phyloP scores from a whole-genome alignment of 2,888 invertebrate genomes.

The Dromius quadrimaculatus region DNA sequence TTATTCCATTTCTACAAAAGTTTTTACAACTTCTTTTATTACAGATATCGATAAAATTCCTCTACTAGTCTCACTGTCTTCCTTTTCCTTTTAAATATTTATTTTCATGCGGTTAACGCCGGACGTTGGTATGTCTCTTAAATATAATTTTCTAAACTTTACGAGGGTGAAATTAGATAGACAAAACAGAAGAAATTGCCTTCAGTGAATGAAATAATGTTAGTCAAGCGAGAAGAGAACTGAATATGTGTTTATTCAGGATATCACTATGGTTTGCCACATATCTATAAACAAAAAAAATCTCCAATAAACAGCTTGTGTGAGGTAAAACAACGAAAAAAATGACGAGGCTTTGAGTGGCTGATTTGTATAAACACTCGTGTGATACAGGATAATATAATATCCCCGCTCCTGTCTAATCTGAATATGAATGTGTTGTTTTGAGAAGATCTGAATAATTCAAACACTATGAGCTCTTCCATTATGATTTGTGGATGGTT shows the following conservation, averaged over 20 bases:
- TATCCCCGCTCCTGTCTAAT: background rate
- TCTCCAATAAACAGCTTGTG: too few relatives aligned
- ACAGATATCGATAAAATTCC: constrained; percentile 36
- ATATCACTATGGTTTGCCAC: too few relatives aligned
- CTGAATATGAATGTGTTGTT: constrained; percentile 10
- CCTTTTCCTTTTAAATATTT: constrained; percentile 32
- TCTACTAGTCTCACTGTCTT: constrained; percentile 13
- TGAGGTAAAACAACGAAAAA: too few relatives aligned
- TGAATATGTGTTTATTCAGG: too few relatives aligned
- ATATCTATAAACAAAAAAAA: too few relatives aligned
- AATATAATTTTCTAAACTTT: too few relatives aligned
- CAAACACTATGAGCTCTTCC: background rate
- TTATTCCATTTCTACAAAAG: constrained; percentile 28
- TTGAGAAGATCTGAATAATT: constrained; percentile 14
- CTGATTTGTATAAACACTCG: background rate
- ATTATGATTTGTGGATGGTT: constrained; percentile 1
- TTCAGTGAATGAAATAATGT: too few relatives aligned
- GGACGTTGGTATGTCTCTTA: too few relatives aligned
- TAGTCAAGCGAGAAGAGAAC: too few relatives aligned
- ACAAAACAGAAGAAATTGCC: too few relatives aligned
- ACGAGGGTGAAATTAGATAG: too few relatives aligned
- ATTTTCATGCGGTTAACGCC: constrained; percentile 18
- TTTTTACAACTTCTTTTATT: constrained; percentile 37
- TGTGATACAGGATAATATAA: constrained; percentile 11
- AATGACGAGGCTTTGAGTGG: background rate